Base-by-base conservation (phyloP, 2,113 vertebrate genomes). In the Hyperopisus bebe region DNA sequence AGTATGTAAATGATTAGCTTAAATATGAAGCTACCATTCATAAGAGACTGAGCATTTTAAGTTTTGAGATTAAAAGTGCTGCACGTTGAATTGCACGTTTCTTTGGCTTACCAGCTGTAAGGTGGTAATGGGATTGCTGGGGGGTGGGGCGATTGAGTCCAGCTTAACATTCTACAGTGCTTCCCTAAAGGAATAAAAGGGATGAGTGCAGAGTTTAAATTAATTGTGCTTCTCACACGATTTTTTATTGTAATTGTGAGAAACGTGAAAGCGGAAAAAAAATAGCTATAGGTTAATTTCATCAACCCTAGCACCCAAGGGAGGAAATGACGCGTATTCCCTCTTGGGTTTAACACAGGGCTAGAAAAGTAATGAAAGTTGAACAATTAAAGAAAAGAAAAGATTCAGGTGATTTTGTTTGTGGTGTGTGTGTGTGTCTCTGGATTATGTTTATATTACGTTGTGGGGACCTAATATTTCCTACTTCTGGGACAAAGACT, bases 211-310 rank as follows among this genome's bases (percentile, higher is more conserved):
- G 92, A 94, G 95, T 94, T 95, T 94, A 95, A 95, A 95, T 95
- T 95, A 93, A 95, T 94, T 94, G 92, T 93, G 93, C 92, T 93
- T 92, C 95, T 94, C 94, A 94, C 93, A 93, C 88, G 92, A 94
- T 93, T 74, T 62, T 93, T 92, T 91, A 95, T 94, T 95, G 93
- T 91, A 90, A 94, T 92, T 92, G 91, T 89, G 89, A 95, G 83
- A 88, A 80, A 94, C 93, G 93, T 93, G 46, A 42, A 92, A 94
- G 88, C 5, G 91, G 92, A 62, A 24, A 93, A 89, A 88, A 91
- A 94, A 91, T 88, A 93, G 93, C 93, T 92, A 91, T 93, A 94
- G 95, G 94, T 95, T 95, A 95, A 96, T 95, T 95, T 94, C 94
- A 95, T 95, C 94, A 95, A 94, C 95, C 94, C 92, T 88, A 66